Conservation (phyloP, 2,888 invertebrate species). For the Magallana nippona region DNA sequence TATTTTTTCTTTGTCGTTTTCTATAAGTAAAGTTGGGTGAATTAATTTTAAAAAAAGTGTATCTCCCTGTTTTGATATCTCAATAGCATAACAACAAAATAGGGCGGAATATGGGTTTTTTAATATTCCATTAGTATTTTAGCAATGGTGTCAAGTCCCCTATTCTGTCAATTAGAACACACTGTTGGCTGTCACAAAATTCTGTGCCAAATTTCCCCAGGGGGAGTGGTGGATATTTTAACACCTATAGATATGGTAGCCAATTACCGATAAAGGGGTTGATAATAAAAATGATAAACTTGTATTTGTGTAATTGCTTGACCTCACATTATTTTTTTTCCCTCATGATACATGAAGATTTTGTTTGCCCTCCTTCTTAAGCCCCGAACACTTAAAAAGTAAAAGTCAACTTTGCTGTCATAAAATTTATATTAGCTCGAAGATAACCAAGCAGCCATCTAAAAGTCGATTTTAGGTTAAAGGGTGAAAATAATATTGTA, state of each 20-base stretch:
- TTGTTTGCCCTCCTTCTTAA: slow-evolving; percentile 4
- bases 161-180: too few species aligned
- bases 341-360: background rate
- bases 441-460: background rate
- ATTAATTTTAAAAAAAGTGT: too few species aligned
- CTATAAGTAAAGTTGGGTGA: too few species aligned
- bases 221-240: background rate
- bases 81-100: too few species aligned
- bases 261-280: background rate
- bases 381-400: background rate
- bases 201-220: too few species aligned
- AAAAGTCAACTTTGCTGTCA: background rate
- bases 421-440: background rate
- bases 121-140: too few species aligned
- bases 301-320: slow-evolving; percentile 18
- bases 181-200: too few species aligned
- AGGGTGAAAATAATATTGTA: background rate
- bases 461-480: background rate
- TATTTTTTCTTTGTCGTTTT: too few species aligned
- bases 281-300: background rate
- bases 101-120: too few species aligned
- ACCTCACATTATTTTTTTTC: background rate
- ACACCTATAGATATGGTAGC: background rate
- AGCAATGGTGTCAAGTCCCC: too few species aligned
- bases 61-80: too few species aligned